These are phyloP conservation scores for Melanostigma gelatinosum DNA, from an alignment of 2,113 vertebrate species.

Conservation along the genomic window DNA sequence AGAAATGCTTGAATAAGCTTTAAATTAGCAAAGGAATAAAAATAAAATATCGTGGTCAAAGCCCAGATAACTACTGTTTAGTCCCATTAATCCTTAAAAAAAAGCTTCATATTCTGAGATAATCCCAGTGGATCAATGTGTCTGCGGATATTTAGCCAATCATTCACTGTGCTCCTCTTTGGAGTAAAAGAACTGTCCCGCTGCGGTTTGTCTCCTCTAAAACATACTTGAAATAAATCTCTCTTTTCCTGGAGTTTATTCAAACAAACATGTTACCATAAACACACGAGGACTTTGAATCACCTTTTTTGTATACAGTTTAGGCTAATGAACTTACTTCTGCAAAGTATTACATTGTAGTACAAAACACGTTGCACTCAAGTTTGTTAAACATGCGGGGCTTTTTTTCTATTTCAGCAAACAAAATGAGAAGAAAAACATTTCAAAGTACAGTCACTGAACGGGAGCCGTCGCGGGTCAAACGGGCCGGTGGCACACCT, in stretches of 20 bases:
- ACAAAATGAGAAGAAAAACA: constrained; percentile 37
- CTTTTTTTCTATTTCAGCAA: constrained; percentile 60
- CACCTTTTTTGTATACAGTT: constrained; percentile 76
- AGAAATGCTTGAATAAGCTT: background rate
- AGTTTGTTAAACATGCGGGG: constrained; percentile 77
- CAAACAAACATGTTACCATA: constrained; percentile 81
- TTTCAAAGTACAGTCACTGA: constrained; percentile 47
- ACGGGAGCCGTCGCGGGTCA: constrained; percentile 18
- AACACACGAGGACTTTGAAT: constrained; percentile 80
- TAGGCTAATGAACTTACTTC: constrained; percentile 69
- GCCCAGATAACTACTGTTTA: background rate
- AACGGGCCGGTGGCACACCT: too few relatives aligned
- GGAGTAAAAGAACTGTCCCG: background rate
- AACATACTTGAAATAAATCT: constrained; percentile 64
- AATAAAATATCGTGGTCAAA: background rate
- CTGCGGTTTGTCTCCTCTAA: constrained; percentile 23
- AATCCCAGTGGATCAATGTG: constrained; percentile 24
- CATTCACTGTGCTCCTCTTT: constrained; percentile 30
- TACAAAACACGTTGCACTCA: constrained; percentile 80
- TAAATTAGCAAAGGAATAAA: background rate
- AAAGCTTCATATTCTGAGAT: constrained; percentile 23
- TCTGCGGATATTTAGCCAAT: background rate
- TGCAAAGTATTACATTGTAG: constrained; percentile 75
- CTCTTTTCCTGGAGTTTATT: constrained; percentile 81
- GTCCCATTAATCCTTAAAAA: constrained; percentile 10